Percentiles rank a stretch among this genome's conserved stretches.
Conservation (phyloP, 2,113 vertebrate genomes). For the Rattus rattus region DNA sequence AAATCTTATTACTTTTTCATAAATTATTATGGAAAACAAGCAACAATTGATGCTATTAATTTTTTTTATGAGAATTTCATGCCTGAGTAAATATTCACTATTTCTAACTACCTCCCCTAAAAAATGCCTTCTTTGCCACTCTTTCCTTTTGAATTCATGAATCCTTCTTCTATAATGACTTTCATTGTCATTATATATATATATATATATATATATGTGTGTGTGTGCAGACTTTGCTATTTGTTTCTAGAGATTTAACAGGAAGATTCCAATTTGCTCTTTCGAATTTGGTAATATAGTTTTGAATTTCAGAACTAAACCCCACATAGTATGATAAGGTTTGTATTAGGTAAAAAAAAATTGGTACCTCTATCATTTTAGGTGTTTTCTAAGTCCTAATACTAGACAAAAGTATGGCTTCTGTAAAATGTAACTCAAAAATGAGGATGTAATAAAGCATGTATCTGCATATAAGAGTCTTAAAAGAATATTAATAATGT, state of each 20-base stretch:
- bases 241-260: not conserved
- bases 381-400: not conserved
- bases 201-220: no score
- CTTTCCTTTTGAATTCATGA: not conserved
- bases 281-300: not conserved
- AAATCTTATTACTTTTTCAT: not conserved
- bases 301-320: not conserved
- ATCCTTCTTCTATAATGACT: not conserved
- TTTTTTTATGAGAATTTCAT: not conserved
- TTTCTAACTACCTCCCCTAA: not conserved
- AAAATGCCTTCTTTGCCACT: not conserved
- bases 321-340: not conserved
- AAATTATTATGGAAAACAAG: not conserved
- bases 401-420: not conserved
- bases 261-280: not conserved
- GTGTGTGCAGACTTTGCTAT: not conserved
- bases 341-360: no score
- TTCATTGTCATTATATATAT: not conserved
- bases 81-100: not conserved
- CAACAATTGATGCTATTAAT: not conserved
- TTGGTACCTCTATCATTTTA: not conserved
- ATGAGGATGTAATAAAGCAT: not conserved
- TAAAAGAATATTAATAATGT: no score
- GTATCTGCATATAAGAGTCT: not conserved
- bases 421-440: not conserved